Evolutionary conservation across 2,888 invertebrate genomes (phyloP), one percentile per base, ranked within the genome.

Genomic region (Pyrochroa serraticornis): DNA sequence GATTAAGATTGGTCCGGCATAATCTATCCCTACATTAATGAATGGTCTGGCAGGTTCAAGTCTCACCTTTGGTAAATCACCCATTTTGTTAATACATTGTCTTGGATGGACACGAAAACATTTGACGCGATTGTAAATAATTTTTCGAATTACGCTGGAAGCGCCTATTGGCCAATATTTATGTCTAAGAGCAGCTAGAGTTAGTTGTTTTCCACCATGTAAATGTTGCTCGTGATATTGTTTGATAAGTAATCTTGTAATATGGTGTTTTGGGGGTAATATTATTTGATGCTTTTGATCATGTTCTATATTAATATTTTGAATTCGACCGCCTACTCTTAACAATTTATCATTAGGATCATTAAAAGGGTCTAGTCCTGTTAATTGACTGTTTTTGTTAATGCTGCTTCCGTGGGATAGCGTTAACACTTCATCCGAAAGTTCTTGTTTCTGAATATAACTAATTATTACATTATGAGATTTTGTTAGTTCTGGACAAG

Each of bases 1-100:
- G n/a, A n/a, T n/a, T n/a, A n/a, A n/a, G n/a, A 47, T 36, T 6
- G 61, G 65, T 5, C 64, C 66, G 6, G 66, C 67, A 37, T 65
- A 64, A 41, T 67, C 65, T 9, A 60, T 36, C 22, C 61, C 65
- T 12, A 56, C 41, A n/a, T 37, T 47, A 12, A 7, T 22, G 39
- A 66, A 63, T 7, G 62, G 63, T 10, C 49, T 44, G n/a, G 36
- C 2, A 9, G 36, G 10, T 6, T 35, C 36, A 3, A 3, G 2
- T 3, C 58, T 34, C 10, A 36, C 14, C 7, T 39, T 32, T 3
- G 58, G 54, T 7, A 62, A 42, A 41, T 62, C 39, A 31, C 60
- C 53, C 38, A 57, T 54, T 8, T 46, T 22, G 1, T 36, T 22
- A 9, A 31, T 12, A 1, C 1, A 7, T 0, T n/a, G 7, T 33